Base-by-base conservation (phyloP, 2,797 vertebrate species). In the Apogon talboti region DNA sequence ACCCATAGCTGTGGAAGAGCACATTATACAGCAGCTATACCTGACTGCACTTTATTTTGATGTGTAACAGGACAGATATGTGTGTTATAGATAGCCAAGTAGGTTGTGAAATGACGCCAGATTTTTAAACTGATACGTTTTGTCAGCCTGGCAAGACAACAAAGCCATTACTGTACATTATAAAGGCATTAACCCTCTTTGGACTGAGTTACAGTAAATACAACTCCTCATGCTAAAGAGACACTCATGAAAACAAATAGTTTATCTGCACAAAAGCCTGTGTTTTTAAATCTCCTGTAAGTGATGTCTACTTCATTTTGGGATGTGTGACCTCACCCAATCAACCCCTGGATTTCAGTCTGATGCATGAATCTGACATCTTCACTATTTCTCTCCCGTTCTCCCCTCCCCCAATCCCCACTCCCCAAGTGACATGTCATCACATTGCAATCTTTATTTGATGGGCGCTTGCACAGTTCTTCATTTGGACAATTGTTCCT, bases 361-460 rank as follows among this genome's bases (percentile, higher is more conserved):
- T 64, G 66, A 73, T 81, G 92, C 89, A 91, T 90, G 89, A 78
- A 50, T 75, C 62, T 65, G 69, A 79, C 67, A 79, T 85, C 49
- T 48, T 69, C 49, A 47, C 56, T n/a, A 2, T 72, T 53, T 40
- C 57, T 66, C 51, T 43, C 47, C 68, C 50, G 9, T 58, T 80
- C 60, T 60, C 72, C 15, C 2, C 44, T 72, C 71, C 68, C 66
- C 49, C 3, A 21, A 2, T 3, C 19, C 19, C 4, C 6, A 28
- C 24, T 6, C 66, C 52, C 71, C 70, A 30, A 84, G 21, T 87
- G 64, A 75, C 58, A 75, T 81, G 44, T 72, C 64, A 71, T 82
- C 46, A 60, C 64, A 71, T 64, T 66, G 33, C 3, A 41, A 60
- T 45, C 50, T 62, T 61, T 30, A 48, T 55, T 55, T 69, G 51